These are phyloP conservation scores for Globia sparganii DNA, from an alignment of 2,888 invertebrate species.

Conservation along the genomic window DNA sequence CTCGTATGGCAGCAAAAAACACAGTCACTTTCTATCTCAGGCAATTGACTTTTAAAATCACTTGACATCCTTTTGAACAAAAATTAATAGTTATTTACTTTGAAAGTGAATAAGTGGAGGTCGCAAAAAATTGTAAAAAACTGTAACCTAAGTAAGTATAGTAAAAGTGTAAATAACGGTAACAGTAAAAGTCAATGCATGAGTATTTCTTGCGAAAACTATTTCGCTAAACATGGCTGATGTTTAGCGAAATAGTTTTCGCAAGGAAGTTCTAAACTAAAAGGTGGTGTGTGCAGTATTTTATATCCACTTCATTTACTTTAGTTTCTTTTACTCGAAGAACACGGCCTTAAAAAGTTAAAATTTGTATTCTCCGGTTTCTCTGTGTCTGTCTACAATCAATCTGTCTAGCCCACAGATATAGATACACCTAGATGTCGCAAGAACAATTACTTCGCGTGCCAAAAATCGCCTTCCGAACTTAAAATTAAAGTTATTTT, in stretches of 20 bases:
- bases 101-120: slow-evolving; percentile 27
- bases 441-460: too few relatives aligned
- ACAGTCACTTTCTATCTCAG: slow-evolving; percentile 33
- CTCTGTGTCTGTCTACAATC: background rate
- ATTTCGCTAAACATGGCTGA: background rate
- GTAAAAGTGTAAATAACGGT: slow-evolving; percentile 13
- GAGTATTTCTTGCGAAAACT: background rate
- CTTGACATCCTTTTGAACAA: slow-evolving; percentile 26
- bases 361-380: background rate
- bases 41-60: slow-evolving; percentile 23
- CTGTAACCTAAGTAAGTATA: too few relatives aligned
- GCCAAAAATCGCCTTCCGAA: too few relatives aligned
- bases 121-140: slow-evolving; percentile 16
- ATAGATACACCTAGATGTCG: too few relatives aligned
- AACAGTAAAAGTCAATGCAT: background rate
- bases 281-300: background rate
- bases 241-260: too few relatives aligned
- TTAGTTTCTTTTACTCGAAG: background rate
- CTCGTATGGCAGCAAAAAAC: slow-evolving; percentile 14
- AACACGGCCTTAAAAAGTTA: background rate
- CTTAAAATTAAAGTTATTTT: too few relatives aligned
- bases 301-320: background rate
- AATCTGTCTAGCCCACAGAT: background rate
- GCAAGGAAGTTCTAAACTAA: too few relatives aligned
- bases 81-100: slow-evolving; percentile 12